Base-by-base conservation (phyloP, 2,113 vertebrate species). In the Psittacula cyanocephala region DNA sequence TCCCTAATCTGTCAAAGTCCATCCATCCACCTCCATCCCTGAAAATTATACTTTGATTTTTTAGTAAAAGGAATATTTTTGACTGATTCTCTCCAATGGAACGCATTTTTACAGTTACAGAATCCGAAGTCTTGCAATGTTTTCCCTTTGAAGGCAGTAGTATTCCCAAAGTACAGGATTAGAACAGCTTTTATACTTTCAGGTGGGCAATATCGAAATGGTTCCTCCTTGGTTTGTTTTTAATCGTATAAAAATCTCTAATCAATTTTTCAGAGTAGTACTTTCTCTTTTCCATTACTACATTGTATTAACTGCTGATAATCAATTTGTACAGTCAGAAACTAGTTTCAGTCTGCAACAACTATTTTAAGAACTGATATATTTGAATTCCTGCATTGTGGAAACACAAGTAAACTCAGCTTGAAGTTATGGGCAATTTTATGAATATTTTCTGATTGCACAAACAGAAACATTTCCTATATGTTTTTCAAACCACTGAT, bases 111-210 rank as follows among this genome's bases (percentile, higher is more conserved):
- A 88, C n/a, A 55, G 39, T 49, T 57, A 80, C 49, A 63, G 57
- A 83, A 81, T 93, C 53, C 60, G 91, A 90, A 88, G 87, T 47
- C 53, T 83, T 70, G 28, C 69, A 90, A 50, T 62, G 75, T 63
- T 94, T 94, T 94, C 41, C n/a, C 37, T 94, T 88, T 65, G 55
- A 94, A 88, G 74, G 8, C 64, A 92, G 33, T 6, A 84, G 47
- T 28, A 52, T 64, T 86, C 24, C 65, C 64, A 83, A 82, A 35
- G 37, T 17, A 50, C 17, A 33, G 27, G 25, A 83, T 60, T 63
- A 84, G 20, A 88, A 27, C 19, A 80, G 69, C 37, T 75, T 87
- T 91, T 71, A 23, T 47, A 46, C 53, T 80, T 88, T 86, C 64
- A 69, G 60, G 43, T 70, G 29, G 24, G 20, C 22, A 71, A 18